Evolutionary conservation across 2,113 vertebrate genomes (phyloP).

Genomic region (Clarias gariepinus): DNA sequence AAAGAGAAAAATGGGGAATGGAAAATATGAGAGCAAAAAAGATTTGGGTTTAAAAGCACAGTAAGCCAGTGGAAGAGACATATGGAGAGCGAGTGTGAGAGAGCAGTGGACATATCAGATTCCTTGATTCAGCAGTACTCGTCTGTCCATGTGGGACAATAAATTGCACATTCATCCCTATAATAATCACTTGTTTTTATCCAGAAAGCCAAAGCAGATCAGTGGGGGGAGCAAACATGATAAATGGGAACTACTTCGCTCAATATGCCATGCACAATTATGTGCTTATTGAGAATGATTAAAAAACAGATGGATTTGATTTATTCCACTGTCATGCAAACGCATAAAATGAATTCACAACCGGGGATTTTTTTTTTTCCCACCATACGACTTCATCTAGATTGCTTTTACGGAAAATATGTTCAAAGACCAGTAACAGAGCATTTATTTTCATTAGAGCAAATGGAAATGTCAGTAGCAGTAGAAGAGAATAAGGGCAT

Average conservation of each 20-base stretch:
- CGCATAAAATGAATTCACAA: slow-evolving; percentile 42
- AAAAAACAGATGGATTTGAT: slow-evolving; percentile 54
- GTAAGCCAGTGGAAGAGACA: slow-evolving; percentile 1
- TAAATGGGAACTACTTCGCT: slow-evolving; percentile 46
- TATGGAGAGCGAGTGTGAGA: neutral
- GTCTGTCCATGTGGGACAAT: slow-evolving; percentile 38
- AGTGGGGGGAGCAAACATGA: slow-evolving; percentile 23
- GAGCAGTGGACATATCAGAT: slow-evolving; percentile 28
- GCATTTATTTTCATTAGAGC: slow-evolving; percentile 53
- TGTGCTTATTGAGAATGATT: slow-evolving; percentile 51
- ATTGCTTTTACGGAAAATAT: slow-evolving; percentile 40
- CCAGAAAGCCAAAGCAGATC: slow-evolving; percentile 31
- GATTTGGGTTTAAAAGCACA: slow-evolving; percentile 4
- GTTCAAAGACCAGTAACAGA: slow-evolving; percentile 19
- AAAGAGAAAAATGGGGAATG: neutral
- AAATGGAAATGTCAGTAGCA: slow-evolving; percentile 38
- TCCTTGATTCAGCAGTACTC: slow-evolving; percentile 47
- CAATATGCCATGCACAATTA: slow-evolving; percentile 43
- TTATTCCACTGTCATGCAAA: slow-evolving; percentile 54
- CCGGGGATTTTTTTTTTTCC: slow-evolving; percentile 1
- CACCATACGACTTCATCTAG: slow-evolving; percentile 33
- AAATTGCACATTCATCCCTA: slow-evolving; percentile 48
- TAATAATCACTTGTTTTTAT: slow-evolving; percentile 45
- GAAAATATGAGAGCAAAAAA: neutral
- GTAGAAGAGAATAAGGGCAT: slow-evolving; percentile 17